phyloP scores from a whole-genome alignment of 1,140 invertebrate genomes.

The Arion vulgaris region DNA sequence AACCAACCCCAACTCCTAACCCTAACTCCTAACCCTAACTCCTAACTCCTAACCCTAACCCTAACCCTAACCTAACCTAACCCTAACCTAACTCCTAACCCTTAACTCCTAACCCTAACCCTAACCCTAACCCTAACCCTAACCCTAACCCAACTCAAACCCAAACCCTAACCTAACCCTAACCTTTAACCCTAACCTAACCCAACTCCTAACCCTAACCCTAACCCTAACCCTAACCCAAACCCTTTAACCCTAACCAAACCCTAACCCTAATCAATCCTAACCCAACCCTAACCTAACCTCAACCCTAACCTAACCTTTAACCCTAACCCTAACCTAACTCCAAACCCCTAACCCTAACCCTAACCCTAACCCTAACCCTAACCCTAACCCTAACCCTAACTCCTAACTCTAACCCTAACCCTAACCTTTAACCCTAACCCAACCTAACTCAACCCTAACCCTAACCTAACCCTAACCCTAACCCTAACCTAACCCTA shows the following conservation, averaged over 20 bases:
- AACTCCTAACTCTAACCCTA: slow-evolving; percentile 43
- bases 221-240: too few relatives aligned
- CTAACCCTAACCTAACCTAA: too few relatives aligned
- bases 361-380: slow-evolving; percentile 39
- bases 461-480: slow-evolving; percentile 42
- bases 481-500: slow-evolving; percentile 37
- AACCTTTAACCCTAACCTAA: slow-evolving; percentile 41
- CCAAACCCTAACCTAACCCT: slow-evolving; percentile 36
- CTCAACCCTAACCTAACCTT: slow-evolving; percentile 21
- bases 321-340: slow-evolving; percentile 31
- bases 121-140: too few relatives aligned
- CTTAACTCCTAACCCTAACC: too few relatives aligned
- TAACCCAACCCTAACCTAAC: slow-evolving; percentile 24
- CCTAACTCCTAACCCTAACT: too few relatives aligned
- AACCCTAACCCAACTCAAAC: too few relatives aligned
- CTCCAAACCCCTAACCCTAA: slow-evolving; percentile 29
- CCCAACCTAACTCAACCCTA: slow-evolving; percentile 38
- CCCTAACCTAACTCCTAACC: too few relatives aligned
- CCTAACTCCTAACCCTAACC: too few relatives aligned
- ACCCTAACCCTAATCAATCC: slow-evolving; percentile 36
- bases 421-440: slow-evolving; percentile 48
- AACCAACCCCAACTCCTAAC: too few relatives aligned
- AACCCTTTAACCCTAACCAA: too few relatives aligned
- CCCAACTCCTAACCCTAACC: too few relatives aligned
- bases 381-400: slow-evolving; percentile 38